Conservation (phyloP, 2,888 invertebrate genomes). For the Meghimatium bilineatum region DNA sequence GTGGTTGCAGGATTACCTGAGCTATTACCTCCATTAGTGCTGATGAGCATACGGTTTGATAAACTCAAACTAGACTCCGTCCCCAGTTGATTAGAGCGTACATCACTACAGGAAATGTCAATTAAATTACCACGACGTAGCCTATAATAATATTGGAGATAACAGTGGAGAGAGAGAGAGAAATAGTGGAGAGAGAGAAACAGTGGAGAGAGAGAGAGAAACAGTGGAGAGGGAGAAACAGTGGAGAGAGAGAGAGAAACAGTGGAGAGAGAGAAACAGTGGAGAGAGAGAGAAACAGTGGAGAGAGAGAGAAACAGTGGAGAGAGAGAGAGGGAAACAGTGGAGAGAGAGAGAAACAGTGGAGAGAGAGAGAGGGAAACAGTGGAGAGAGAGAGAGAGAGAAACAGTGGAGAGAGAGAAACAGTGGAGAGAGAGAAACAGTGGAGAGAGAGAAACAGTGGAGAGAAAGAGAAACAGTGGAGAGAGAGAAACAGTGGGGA, state of each 20-base stretch:
- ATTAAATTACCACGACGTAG: no score
- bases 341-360: background rate
- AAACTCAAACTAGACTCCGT: no score
- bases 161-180: no score
- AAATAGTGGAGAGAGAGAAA: background rate
- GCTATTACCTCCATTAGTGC: no score
- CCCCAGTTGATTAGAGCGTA: no score
- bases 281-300: background rate
- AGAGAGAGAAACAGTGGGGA: background rate
- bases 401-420: background rate
- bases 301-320: background rate
- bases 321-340: background rate
- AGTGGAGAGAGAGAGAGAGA: background rate
- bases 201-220: background rate
- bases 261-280: background rate
- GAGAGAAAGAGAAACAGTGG: background rate
- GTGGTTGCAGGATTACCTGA: no score
- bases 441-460: background rate
- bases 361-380: background rate
- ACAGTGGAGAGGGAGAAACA: background rate
- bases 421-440: background rate
- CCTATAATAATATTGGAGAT: no score
- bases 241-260: background rate
- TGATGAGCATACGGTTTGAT: no score
- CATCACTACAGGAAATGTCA: no score